These are phyloP conservation scores for Malaclemys terrapin DNA, from an alignment of 2,113 vertebrate species.

Conservation along the genomic window DNA sequence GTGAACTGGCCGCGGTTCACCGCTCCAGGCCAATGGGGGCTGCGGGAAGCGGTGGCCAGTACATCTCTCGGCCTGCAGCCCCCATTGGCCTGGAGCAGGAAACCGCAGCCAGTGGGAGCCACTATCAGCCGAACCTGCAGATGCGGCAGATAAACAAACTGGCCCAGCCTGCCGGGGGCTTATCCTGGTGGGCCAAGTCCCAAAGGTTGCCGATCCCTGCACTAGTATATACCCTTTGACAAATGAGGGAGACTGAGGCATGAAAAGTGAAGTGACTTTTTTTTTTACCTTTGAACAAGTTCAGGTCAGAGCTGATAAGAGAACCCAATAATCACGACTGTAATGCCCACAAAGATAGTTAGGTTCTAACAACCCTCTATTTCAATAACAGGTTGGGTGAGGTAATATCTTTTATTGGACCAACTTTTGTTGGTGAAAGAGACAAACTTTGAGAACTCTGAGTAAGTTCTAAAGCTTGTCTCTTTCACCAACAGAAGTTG, in stretches of 20 bases:
- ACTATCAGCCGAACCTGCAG: too few species aligned
- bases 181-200: too few species aligned
- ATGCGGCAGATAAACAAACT: too few species aligned
- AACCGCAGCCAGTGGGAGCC: too few species aligned
- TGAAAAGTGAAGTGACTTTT: neutral
- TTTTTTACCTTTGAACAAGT: neutral
- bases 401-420: neutral
- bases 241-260: neutral
- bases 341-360: neutral
- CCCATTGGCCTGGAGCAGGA: too few species aligned
- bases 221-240: fast-evolving
- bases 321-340: neutral
- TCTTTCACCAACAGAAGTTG: neutral
- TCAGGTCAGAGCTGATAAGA: neutral
- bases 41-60: too few species aligned
- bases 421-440: neutral
- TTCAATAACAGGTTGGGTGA: neutral
- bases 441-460: neutral
- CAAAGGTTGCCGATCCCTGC: too few species aligned
- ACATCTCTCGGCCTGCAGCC: too few species aligned
- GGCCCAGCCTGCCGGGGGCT: too few species aligned
- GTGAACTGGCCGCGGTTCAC: neutral
- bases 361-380: neutral
- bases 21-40: too few species aligned
- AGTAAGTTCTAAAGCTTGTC: neutral